Percentiles rank a stretch among this genome's conserved stretches.
Evolutionary conservation across 2,797 vertebrate species (phyloP).

Genomic region (Nyctalus aviator): DNA sequence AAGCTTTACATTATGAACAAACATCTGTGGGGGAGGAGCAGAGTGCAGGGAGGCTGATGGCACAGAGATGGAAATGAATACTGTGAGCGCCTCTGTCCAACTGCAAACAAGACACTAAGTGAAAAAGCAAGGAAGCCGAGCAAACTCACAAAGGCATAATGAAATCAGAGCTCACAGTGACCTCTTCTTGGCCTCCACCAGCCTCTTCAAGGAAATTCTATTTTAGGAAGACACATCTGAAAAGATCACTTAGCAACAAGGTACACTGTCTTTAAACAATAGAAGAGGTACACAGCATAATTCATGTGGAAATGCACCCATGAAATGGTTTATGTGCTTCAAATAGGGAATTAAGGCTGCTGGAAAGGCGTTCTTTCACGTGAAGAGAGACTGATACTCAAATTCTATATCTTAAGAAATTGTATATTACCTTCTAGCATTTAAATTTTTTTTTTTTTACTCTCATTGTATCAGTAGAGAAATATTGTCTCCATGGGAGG

Average conservation of each 20-base stretch:
- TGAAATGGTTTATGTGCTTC: background rate
- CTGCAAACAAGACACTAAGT: background rate
- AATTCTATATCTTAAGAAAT: background rate
- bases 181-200: background rate
- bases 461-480: background rate
- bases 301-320: background rate
- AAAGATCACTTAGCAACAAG: background rate
- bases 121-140: background rate
- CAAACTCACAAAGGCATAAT: background rate
- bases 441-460: constrained; percentile 8
- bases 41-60: background rate
- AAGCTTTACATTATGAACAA: background rate
- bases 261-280: background rate
- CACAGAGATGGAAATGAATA: background rate
- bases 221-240: constrained; percentile 29
- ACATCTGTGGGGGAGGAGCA: background rate
- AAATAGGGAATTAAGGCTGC: background rate
- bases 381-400: constrained; percentile 14
- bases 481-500: background rate
- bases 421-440: background rate
- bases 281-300: background rate
- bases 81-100: background rate
- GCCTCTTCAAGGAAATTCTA: constrained; percentile 50
- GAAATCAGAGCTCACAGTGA: constrained; percentile 22
- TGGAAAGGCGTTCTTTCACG: background rate